Percentiles rank a stretch among this genome's conserved stretches.
phyloP scores from a whole-genome alignment of 2,113 vertebrate species.

The Cephalopholis sonnerati region DNA sequence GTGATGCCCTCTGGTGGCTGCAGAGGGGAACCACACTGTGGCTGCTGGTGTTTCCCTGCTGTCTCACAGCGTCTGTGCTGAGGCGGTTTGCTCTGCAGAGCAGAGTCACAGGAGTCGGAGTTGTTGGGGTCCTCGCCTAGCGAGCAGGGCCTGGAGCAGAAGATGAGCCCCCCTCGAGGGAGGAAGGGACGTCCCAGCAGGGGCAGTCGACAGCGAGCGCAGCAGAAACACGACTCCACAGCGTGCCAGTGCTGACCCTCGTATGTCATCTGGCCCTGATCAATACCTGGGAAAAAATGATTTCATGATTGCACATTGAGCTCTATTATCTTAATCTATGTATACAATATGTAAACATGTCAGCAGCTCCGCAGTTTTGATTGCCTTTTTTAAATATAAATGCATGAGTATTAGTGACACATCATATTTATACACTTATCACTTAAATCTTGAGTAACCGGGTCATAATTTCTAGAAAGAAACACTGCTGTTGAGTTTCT shows the following conservation, averaged over 20 bases:
- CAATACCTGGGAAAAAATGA: slow-evolving; percentile 83
- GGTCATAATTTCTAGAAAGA: too few species aligned
- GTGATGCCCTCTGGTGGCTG: slow-evolving; percentile 74
- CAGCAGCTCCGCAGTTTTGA: neutral
- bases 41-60: slow-evolving; percentile 49
- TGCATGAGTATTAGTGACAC: neutral
- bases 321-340: neutral
- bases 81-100: slow-evolving; percentile 77
- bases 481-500: too few species aligned
- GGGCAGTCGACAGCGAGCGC: slow-evolving; percentile 86
- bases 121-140: slow-evolving; percentile 86
- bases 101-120: slow-evolving; percentile 88
- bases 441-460: too few species aligned
- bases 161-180: slow-evolving; percentile 90
- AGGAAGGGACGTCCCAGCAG: slow-evolving; percentile 91
- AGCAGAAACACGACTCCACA: slow-evolving; percentile 90
- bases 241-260: slow-evolving; percentile 95
- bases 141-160: slow-evolving; percentile 92
- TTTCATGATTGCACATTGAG: slow-evolving; percentile 8
- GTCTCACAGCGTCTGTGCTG: slow-evolving; percentile 61
- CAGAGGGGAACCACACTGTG: slow-evolving; percentile 71
- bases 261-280: slow-evolving; percentile 94
- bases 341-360: neutral
- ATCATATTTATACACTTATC: too few species aligned
- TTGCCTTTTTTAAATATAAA: neutral